phyloP scores from a whole-genome alignment of 2,888 invertebrate species.

The Fragum fragum region DNA sequence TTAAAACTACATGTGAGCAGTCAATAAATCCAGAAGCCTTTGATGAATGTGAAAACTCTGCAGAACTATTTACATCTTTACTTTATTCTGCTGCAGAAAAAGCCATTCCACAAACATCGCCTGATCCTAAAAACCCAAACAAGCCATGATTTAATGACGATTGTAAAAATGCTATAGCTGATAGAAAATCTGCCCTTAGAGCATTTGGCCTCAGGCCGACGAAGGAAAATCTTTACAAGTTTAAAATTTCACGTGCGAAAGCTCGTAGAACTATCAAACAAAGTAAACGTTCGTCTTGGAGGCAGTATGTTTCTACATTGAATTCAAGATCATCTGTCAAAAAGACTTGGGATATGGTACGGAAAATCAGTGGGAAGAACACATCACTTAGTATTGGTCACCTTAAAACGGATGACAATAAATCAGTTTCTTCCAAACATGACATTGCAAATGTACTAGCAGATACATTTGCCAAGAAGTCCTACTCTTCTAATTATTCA shows the following conservation, averaged over 20 bases:
- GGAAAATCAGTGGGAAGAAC: not conserved
- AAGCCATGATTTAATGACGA: slow-evolving; percentile 9
- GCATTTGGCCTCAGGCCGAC: not conserved
- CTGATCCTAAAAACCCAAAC: not conserved
- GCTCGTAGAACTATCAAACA: not conserved
- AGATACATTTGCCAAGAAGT: slow-evolving; percentile 1
- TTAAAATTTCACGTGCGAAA: slow-evolving; percentile 12
- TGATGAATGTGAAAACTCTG: not conserved
- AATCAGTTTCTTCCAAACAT: not conserved
- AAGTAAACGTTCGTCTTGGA: too few relatives aligned
- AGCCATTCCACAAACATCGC: not conserved
- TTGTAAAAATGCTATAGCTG: slow-evolving; percentile 5
- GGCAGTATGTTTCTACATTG: slow-evolving; percentile 1
- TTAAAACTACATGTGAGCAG: too few relatives aligned
- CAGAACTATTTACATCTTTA: not conserved
- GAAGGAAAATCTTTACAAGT: not conserved
- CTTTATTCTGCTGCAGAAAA: not conserved
- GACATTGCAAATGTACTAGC: not conserved
- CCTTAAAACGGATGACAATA: not conserved
- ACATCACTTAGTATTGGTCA: not conserved
- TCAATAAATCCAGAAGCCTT: not conserved
- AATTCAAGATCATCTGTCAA: slow-evolving; percentile 22
- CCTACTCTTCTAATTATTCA: not conserved
- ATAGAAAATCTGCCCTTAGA: slow-evolving; percentile 5
- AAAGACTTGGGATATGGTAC: too few relatives aligned